phyloP scores from a whole-genome alignment of 2,797 vertebrate species.

The Acrossocheilus wenchowensis region DNA sequence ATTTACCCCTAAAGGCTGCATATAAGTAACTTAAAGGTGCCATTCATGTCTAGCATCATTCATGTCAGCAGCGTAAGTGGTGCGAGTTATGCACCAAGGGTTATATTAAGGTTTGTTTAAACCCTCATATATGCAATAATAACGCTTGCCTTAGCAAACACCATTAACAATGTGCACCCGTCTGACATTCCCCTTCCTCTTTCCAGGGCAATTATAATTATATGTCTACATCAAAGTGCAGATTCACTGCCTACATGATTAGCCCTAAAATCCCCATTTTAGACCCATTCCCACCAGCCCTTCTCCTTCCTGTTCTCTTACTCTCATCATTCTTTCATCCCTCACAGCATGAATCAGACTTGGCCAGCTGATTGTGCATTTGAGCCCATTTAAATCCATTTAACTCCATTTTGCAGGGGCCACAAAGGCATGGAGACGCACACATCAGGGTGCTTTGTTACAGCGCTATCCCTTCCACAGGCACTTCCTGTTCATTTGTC shows the following conservation, averaged over 20 bases:
- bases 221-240: constrained; percentile 41
- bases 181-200: background rate
- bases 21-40: background rate
- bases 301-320: constrained; percentile 7
- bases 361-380: constrained; percentile 51
- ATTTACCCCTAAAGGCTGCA: background rate
- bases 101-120: background rate
- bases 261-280: constrained; percentile 27
- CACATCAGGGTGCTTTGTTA: constrained; percentile 71
- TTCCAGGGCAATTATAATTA: constrained; percentile 26
- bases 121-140: background rate
- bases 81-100: background rate
- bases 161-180: background rate
- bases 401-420: constrained; percentile 69
- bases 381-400: constrained; percentile 70
- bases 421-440: constrained; percentile 55
- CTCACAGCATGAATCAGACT: constrained; percentile 35
- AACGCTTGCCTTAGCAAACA: background rate
- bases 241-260: constrained; percentile 48
- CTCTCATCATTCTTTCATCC: constrained; percentile 37
- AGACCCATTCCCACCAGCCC: background rate
- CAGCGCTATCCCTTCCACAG: constrained; percentile 28
- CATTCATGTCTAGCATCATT: background rate
- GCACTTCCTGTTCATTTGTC: constrained; percentile 46
- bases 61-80: background rate